Conservation (phyloP, 2,797 vertebrate genomes). For the Pteropus rufus region DNA sequence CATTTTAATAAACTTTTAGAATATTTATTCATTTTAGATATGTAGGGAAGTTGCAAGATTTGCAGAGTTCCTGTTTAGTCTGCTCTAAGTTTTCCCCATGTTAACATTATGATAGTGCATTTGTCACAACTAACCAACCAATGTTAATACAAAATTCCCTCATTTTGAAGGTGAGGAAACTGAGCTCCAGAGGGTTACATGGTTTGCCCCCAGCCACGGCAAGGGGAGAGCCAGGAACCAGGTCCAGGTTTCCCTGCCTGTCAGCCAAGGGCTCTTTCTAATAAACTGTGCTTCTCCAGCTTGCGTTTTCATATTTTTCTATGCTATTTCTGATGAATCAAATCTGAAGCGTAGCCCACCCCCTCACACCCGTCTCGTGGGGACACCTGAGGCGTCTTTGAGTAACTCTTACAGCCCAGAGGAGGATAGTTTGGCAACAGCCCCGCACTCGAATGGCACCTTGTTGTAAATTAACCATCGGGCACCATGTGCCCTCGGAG, state of each 20-base stretch:
- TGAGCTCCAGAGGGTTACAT: neutral
- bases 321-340: neutral
- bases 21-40: neutral
- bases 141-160: neutral
- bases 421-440: slow-evolving; percentile 40
- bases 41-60: neutral
- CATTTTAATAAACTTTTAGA: neutral
- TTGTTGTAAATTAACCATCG: slow-evolving; percentile 51
- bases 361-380: neutral
- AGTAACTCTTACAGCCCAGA: slow-evolving; percentile 13
- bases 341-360: neutral
- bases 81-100: neutral
- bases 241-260: neutral
- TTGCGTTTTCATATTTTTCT: neutral
- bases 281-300: neutral
- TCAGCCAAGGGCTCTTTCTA: neutral
- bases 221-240: neutral
- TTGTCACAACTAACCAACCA: neutral
- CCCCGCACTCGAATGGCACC: neutral
- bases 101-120: neutral
- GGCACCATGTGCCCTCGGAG: slow-evolving; percentile 41
- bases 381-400: neutral
- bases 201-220: neutral
- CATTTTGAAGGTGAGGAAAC: neutral
- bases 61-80: neutral